Evolutionary conservation across 2,797 vertebrate genomes (phyloP), one percentile per base, ranked within the genome.

Genomic region (Parauchenoglanis punctatus): DNA sequence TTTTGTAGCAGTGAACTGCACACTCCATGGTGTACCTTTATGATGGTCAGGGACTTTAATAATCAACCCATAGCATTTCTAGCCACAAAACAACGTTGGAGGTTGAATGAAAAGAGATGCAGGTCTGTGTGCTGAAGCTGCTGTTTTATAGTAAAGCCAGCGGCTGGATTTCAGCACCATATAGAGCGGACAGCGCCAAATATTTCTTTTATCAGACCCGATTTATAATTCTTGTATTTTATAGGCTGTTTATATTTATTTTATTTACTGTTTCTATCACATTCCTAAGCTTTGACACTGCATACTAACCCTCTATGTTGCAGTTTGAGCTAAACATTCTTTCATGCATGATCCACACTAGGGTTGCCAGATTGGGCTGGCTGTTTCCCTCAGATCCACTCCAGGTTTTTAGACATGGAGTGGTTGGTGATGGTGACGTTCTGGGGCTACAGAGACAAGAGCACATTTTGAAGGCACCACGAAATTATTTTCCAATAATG

Each of bases 131-230:
- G 58, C 18, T 59, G 31, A 59, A 11, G 54, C 77, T 25, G 35
- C 75, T 25, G 72, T 5, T 49, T 25, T 49, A 44, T 44, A 54
- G 73, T 54, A 20, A 20, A 59, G 77, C 40, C 20, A n/a, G 40
- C 35, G 18, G 17, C 17, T 56, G 7, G 40, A 25, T 44, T 85
- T 77, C 84, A 85, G 84, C 84, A 85, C 84, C 84, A 85, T 54
- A 75, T 0, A 11, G 2, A 58, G 68, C 49, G 72, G 40, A 85
- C 84, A 85, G 84, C 84, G 23, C 7, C 68, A 68, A 7, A 58
- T 18, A 6, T 58, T 63, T 63, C 25, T 46, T 4, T 46, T 81
- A 12, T 23, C 12, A 3, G 3, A 1, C 20, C n/a, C 73, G 10
- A 25, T 23, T 46, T 15, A 31, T 17, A 56, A 1, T 54, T 31